Evolutionary conservation across 2,888 invertebrate genomes (phyloP).

Genomic region (Pachydiplax longipennis): DNA sequence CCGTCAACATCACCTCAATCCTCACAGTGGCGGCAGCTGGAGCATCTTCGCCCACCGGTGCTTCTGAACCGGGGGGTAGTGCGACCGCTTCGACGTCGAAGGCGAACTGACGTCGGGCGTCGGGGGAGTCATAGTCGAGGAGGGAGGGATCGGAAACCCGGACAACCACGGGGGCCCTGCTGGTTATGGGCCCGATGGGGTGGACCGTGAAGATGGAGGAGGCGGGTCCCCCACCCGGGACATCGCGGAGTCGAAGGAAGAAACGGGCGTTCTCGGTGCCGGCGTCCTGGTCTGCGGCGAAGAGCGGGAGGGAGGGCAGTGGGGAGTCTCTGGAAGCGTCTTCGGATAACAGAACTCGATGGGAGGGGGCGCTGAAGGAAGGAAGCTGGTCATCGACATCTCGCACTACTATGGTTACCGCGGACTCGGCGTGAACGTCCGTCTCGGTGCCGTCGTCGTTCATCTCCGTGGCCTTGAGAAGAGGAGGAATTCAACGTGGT

Average conservation of each 20-base stretch:
- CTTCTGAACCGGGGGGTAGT: background rate
- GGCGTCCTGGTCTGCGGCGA: slow-evolving; percentile 76
- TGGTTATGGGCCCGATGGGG: slow-evolving; percentile 70
- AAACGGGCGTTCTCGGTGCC: slow-evolving; percentile 75
- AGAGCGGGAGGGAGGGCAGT: slow-evolving; percentile 71
- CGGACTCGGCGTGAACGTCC: slow-evolving; percentile 71
- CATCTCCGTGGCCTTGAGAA: slow-evolving; percentile 72
- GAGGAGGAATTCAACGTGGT: slow-evolving; percentile 49
- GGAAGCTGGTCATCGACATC: slow-evolving; percentile 82
- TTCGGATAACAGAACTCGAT: slow-evolving; percentile 76
- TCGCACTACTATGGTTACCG: slow-evolving; percentile 78
- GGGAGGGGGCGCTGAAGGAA: slow-evolving; percentile 71
- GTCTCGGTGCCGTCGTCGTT: slow-evolving; percentile 72
- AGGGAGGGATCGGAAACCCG: slow-evolving; percentile 71
- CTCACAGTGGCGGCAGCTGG: slow-evolving; percentile 65
- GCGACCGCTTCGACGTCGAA: slow-evolving; percentile 57
- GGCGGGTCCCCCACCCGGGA: slow-evolving; percentile 66
- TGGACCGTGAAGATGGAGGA: slow-evolving; percentile 67
- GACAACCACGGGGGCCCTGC: slow-evolving; percentile 77
- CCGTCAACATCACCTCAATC: slow-evolving; percentile 66
- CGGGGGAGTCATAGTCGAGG: slow-evolving; percentile 75
- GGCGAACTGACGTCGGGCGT: slow-evolving; percentile 70
- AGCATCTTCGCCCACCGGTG: slow-evolving; percentile 52
- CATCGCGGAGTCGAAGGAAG: slow-evolving; percentile 67
- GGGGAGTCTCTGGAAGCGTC: slow-evolving; percentile 62